These are phyloP conservation scores for Gryon sp. DNA, from an alignment of 1,140 invertebrate genomes.

Conservation along the genomic window DNA sequence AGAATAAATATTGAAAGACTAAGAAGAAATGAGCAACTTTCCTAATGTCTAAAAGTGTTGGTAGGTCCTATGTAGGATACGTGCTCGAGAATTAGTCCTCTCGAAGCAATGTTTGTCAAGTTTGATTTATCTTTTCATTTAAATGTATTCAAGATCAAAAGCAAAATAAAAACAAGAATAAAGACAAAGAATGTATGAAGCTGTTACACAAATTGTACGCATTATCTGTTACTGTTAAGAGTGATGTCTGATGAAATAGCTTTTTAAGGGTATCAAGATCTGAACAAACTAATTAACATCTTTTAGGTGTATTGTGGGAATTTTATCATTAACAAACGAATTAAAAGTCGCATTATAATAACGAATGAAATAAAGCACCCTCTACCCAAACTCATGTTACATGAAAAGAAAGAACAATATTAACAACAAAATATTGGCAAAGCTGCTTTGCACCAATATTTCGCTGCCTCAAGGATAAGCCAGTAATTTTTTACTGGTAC, in stretches of 20 bases:
- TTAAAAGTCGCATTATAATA: constrained; percentile 17
- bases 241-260: constrained; percentile 51
- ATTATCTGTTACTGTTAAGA: constrained; percentile 50
- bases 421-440: constrained; percentile 44
- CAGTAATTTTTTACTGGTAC: constrained; percentile 58
- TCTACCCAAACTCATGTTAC: constrained; percentile 29
- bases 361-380: constrained; percentile 13
- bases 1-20: no score
- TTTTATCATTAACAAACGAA: constrained; percentile 41
- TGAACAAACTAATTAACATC: constrained; percentile 44
- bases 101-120: constrained; percentile 36
- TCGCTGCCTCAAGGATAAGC: constrained; percentile 53
- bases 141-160: constrained; percentile 42
- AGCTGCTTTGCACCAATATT: constrained; percentile 58
- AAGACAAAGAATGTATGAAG: constrained; percentile 54
- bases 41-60: constrained; percentile 59
- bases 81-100: constrained; percentile 28
- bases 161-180: no score
- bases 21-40: constrained; percentile 53
- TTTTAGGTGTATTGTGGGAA: constrained; percentile 50
- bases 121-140: constrained; percentile 42
- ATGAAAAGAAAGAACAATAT: constrained; percentile 24
- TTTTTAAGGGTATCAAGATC: constrained; percentile 45
- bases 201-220: constrained; percentile 51
- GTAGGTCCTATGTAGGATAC: constrained; percentile 53